phyloP scores from a whole-genome alignment of 2,888 invertebrate genomes.

The Eilema depressum region DNA sequence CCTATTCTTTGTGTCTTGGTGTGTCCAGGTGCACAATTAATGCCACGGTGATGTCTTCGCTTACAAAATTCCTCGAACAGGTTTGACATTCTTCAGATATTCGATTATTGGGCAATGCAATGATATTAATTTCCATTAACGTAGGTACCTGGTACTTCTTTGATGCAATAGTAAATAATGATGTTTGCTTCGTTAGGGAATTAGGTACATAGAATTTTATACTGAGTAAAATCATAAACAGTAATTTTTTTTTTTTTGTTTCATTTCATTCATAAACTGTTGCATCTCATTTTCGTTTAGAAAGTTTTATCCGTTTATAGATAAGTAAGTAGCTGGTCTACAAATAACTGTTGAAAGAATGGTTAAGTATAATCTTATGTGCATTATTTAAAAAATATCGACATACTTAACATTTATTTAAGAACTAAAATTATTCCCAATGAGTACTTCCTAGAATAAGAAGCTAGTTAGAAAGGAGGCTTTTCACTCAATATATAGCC shows the following conservation, averaged over 20 bases:
- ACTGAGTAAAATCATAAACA: neutral
- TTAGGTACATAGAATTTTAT: neutral
- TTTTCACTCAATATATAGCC: neutral
- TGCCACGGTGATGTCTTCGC: conserved; percentile 43
- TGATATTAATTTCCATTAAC: conserved; percentile 66
- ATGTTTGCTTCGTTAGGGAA: conserved; percentile 15
- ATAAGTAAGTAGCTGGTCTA: too few species aligned
- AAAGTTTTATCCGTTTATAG: neutral
- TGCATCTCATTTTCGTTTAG: conserved; percentile 4
- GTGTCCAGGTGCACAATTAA: conserved; percentile 36
- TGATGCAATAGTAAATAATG: conserved; percentile 47
- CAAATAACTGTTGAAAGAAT: too few species aligned
- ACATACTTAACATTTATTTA: too few species aligned
- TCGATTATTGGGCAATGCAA: conserved; percentile 71
- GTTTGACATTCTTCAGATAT: conserved; percentile 72
- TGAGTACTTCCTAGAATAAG: neutral
- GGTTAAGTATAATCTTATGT: neutral
- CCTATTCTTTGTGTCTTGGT: conserved; percentile 35
- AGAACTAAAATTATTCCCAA: too few species aligned
- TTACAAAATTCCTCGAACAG: conserved; percentile 70
- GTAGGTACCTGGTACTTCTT: conserved; percentile 32
- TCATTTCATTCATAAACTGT: neutral
- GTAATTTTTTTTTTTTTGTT: neutral
- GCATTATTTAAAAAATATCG: neutral
- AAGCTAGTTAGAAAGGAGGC: neutral